A percentile compares a stretch with the other conserved stretches of the same genome.
Evolutionary conservation across 1,140 invertebrate species (phyloP).

Genomic region (Drosophila subobscura): DNA sequence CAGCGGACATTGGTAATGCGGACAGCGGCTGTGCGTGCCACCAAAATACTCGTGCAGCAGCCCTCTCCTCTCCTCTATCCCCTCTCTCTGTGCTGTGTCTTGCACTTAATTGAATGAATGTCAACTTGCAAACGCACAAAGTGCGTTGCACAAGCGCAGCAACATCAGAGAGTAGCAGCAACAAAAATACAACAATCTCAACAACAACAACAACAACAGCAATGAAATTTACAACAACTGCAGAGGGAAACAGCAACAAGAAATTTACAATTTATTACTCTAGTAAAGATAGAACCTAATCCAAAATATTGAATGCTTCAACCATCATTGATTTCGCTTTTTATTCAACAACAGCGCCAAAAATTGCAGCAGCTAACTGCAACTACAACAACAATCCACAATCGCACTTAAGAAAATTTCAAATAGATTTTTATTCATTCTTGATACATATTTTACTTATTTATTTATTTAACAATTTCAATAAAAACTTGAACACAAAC

Average conservation of each 20-base stretch:
- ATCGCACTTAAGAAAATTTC: no score
- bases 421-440: no score
- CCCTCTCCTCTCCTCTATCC: constrained; percentile 16
- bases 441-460: no score
- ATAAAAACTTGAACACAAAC: neutral
- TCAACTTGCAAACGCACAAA: constrained; percentile 82
- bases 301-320: no score
- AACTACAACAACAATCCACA: neutral
- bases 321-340: no score
- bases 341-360: no score
- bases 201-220: constrained; percentile 10
- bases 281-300: no score
- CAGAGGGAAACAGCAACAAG: constrained; percentile 9
- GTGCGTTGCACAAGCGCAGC: constrained; percentile 72
- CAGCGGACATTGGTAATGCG: constrained; percentile 8
- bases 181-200: constrained; percentile 6
- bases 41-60: neutral
- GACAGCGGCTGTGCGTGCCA: constrained; percentile 61
- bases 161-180: constrained; percentile 8
- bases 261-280: no score
- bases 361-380: no score
- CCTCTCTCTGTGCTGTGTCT: constrained; percentile 24
- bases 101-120: constrained; percentile 80
- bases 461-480: no score
- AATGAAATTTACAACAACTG: neutral